Evolutionary conservation across 2,797 vertebrate species (phyloP).

Genomic region (Remorina albescens): DNA sequence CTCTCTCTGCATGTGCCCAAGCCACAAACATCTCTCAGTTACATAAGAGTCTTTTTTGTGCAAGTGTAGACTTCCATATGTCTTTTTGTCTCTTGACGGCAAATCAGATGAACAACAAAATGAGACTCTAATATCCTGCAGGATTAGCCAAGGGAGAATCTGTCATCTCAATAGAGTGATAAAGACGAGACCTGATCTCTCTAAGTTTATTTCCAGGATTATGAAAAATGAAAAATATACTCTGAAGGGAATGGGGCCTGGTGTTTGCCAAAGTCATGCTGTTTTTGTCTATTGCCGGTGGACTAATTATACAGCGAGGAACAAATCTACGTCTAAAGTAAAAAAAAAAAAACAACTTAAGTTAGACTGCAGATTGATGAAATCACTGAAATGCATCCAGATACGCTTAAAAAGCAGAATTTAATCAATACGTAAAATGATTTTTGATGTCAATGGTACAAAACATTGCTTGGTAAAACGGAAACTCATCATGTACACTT

Average conservation of each 20-base stretch:
- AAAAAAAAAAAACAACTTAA: not conserved
- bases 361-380: not conserved
- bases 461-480: constrained; percentile 2
- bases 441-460: constrained; percentile 7
- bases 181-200: constrained; percentile 45
- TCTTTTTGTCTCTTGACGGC: constrained; percentile 50
- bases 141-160: constrained; percentile 45
- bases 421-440: constrained; percentile 42
- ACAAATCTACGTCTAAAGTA: constrained; percentile 6
- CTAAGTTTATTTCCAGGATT: constrained; percentile 67
- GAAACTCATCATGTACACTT: constrained; percentile 21
- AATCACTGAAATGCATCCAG: not conserved
- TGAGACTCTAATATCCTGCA: constrained; percentile 57
- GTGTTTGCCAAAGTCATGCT: constrained; percentile 34
- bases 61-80: constrained; percentile 50
- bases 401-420: constrained; percentile 30
- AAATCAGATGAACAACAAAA: constrained; percentile 59
- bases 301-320: constrained; percentile 32
- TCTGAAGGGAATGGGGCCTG: constrained; percentile 14
- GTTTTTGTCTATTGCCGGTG: constrained; percentile 13
- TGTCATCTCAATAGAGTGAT: constrained; percentile 58
- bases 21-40: constrained; percentile 69
- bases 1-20: constrained; percentile 55
- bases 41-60: constrained; percentile 65
- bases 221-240: constrained; percentile 48